Base-by-base conservation (phyloP, 2,797 vertebrate genomes). In the Poeciliopsis infans region DNA sequence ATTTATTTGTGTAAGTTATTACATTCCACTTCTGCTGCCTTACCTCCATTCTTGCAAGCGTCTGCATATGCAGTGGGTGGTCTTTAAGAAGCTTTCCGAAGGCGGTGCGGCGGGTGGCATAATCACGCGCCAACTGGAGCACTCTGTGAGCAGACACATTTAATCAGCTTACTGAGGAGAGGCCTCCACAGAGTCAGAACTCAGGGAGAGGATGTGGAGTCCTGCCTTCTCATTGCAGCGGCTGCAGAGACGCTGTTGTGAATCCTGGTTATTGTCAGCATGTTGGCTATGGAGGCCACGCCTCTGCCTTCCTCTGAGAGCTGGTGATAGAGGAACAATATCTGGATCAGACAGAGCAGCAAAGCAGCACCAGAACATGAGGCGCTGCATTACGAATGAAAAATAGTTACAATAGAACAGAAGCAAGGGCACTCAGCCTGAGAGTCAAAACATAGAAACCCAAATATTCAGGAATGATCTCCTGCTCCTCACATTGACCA, bases 201-300 rank as follows among this genome's bases (percentile, higher is more conserved):
- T 36, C 31, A 61, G 70, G 28, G 18, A 23, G n/a, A 33, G 31
- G 68, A 11, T 4, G 55, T 71, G 57, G 46, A 47, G 57, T 81
- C 82, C n/a, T 91, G 96, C 97, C 97, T 97, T 90, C 96, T 97
- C 97, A 98, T 98, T 59, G 53, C 78, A 2, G 94, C 93, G n/a
- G 90, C 96, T 49, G 97, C 95, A 80, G 18, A 23, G 11, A 97
- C 76, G 6, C 95, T 91, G 18, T 98, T 98, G 92, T 98, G 96
- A 78, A 98, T 96, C 78, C 96, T 94, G 43, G 96, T 96, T 75
- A 98, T 91, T 4, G 96, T 97, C 77, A 98, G 87, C 97, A 98
- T 97, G 92, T 86, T 94, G 47, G 96, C 94, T 51, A 98, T 97
- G 77, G 95, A 95, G 3, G 95, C 95, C 82, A 98, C 96, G 0